phyloP scores from a whole-genome alignment of 2,797 vertebrate species.

The Brachymystax lenok region DNA sequence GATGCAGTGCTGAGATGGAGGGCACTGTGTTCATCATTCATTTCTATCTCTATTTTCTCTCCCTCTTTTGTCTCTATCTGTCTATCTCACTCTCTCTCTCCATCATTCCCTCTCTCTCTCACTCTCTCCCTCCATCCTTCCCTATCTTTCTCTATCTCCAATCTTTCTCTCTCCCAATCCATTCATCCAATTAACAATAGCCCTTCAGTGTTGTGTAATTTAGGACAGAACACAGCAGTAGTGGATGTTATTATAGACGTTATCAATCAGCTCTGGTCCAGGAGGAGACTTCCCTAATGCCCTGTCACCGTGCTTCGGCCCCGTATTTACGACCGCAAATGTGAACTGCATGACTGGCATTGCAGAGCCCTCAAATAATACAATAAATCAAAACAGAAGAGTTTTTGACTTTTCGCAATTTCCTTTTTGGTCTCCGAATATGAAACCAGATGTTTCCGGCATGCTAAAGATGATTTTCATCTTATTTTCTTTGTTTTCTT shows the following conservation, averaged over 20 bases:
- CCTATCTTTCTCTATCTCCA: conserved; percentile 10
- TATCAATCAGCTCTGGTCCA: conserved; percentile 86
- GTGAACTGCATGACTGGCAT: conserved; percentile 85
- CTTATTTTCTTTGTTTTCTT: conserved; percentile 80
- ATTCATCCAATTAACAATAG: conserved; percentile 69
- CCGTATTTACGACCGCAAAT: conserved; percentile 83
- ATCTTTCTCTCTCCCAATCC: conserved; percentile 41
- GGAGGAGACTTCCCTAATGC: conserved; percentile 63
- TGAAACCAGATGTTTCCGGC: conserved; percentile 98
- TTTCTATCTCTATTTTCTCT: not conserved
- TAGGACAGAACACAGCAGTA: conserved; percentile 80
- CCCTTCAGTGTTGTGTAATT: conserved; percentile 78
- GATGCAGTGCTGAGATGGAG: not conserved
- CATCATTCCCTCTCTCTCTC: not conserved
- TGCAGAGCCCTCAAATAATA: conserved; percentile 86
- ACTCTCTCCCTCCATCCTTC: conserved; percentile 15
- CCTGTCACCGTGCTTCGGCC: conserved; percentile 49
- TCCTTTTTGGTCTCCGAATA: conserved; percentile 89
- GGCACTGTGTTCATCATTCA: not conserved
- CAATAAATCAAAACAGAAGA: conserved; percentile 98
- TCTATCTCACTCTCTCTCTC: not conserved
- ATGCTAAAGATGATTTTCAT: conserved; percentile 94
- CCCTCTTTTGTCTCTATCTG: not conserved
- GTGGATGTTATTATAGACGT: conserved; percentile 83
- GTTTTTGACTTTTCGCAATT: conserved; percentile 94